These are phyloP conservation scores for Stigmatopora argus DNA, from an alignment of 2,113 vertebrate species.

Conservation along the genomic window DNA sequence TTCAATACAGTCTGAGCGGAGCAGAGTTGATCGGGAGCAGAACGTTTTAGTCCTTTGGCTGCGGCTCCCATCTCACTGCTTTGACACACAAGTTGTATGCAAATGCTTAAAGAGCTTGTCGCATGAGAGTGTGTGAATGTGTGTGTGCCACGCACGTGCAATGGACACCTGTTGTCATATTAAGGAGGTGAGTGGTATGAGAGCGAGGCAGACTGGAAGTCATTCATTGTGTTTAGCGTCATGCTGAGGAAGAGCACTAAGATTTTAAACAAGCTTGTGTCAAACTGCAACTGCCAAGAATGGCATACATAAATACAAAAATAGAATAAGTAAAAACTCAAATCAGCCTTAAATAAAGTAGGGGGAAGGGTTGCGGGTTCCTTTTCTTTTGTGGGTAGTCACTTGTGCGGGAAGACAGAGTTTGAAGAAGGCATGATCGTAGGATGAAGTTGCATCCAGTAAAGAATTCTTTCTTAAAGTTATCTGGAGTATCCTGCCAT, in stretches of 20 bases:
- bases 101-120: constrained; percentile 54
- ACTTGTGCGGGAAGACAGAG: constrained; percentile 50
- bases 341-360: constrained; percentile 59
- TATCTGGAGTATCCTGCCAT: not conserved
- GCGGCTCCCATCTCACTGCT: constrained; percentile 48
- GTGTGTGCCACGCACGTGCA: constrained; percentile 33
- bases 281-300: constrained; percentile 44
- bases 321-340: constrained; percentile 62
- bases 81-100: constrained; percentile 36
- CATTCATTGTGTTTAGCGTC: constrained; percentile 64
- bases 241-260: constrained; percentile 64
- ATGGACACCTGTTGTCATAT: constrained; percentile 49
- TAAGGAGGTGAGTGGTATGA: constrained; percentile 67
- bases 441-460: constrained; percentile 31
- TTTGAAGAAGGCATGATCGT: constrained; percentile 49
- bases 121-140: constrained; percentile 25
- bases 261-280: constrained; percentile 43
- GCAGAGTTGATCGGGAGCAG: constrained; percentile 42
- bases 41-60: constrained; percentile 68
- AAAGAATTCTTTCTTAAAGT: constrained; percentile 18
- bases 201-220: constrained; percentile 68
- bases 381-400: constrained; percentile 24
- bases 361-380: constrained; percentile 14
- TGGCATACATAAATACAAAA: constrained; percentile 71
- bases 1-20: constrained; percentile 34